A percentile compares a stretch with the other conserved stretches of the same genome.
Evolutionary conservation across 2,797 vertebrate genomes (phyloP).

Genomic region (Takifugu rubripes): DNA sequence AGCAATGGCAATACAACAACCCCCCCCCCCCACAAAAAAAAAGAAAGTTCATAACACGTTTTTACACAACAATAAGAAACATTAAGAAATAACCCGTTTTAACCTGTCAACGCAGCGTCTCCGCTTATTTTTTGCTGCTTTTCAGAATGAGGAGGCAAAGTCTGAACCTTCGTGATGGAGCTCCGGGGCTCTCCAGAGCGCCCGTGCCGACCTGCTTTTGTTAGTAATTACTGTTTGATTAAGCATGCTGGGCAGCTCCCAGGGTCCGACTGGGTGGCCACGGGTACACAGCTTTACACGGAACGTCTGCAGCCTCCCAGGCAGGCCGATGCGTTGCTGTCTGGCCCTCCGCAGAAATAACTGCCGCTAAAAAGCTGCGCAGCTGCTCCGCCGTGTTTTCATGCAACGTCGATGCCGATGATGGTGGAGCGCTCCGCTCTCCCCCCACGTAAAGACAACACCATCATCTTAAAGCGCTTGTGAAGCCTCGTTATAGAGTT

Average conservation of each 20-base stretch:
- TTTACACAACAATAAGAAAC: no score
- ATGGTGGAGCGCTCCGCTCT: conserved; percentile 43
- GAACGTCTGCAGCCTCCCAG: conserved; percentile 67
- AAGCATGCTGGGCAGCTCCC: conserved; percentile 75
- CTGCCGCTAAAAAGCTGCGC: conserved; percentile 26
- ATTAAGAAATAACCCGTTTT: not conserved
- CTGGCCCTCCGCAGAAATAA: conserved; percentile 40
- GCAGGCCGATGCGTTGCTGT: conserved; percentile 41
- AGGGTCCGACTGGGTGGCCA: conserved; percentile 65
- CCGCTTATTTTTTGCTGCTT: conserved; percentile 13
- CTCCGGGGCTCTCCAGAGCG: conserved; percentile 54
- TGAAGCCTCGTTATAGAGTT: conserved; percentile 76
- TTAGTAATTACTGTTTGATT: conserved; percentile 81
- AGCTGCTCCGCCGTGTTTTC: conserved; percentile 37
- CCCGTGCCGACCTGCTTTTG: conserved; percentile 72
- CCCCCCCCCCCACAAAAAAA: no score
- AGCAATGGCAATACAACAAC: no score
- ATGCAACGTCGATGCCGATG: conserved; percentile 34
- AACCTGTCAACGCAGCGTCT: no score
- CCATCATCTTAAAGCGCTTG: conserved; percentile 70
- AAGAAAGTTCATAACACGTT: no score
- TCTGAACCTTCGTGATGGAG: conserved; percentile 64
- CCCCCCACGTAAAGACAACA: conserved; percentile 67
- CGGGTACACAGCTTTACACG: conserved; percentile 72
- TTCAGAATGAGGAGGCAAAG: conserved; percentile 14